These are phyloP conservation scores for Pachycephala philippinensis DNA, from an alignment of 2,113 vertebrate genomes.

Conservation along the genomic window DNA sequence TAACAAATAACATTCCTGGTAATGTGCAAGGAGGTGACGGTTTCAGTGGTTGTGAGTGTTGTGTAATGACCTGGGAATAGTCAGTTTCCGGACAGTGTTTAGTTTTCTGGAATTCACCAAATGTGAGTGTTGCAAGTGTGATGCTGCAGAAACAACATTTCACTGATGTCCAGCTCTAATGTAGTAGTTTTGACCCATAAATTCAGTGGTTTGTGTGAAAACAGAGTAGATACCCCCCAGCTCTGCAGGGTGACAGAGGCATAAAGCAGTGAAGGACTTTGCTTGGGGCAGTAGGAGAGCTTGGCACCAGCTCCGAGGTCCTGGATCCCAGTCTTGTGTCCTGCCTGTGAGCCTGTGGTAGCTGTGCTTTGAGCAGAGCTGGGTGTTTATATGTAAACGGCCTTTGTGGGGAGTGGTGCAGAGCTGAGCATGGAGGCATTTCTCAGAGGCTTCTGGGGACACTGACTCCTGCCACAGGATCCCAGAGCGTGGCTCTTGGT, in stretches of 20 bases:
- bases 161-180: background rate
- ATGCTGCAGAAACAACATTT: background rate
- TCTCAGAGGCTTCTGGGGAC: background rate
- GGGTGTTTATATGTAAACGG: background rate
- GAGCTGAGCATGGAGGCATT: background rate
- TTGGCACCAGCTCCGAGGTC: background rate
- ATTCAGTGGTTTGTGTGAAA: background rate
- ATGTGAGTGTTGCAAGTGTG: background rate
- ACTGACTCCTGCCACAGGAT: background rate
- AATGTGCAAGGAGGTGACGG: background rate
- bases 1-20: background rate
- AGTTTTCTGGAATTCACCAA: background rate
- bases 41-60: background rate
- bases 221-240: background rate
- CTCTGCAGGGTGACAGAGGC: background rate
- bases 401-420: background rate
- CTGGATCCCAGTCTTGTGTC: accelerated
- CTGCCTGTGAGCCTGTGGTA: background rate
- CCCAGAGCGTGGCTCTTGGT: background rate
- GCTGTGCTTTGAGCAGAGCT: background rate
- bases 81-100: background rate
- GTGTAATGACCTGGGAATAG: background rate
- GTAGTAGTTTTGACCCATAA: background rate
- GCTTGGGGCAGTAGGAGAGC: background rate
- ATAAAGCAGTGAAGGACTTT: background rate